Evolutionary conservation across 2,888 invertebrate species (phyloP).

Genomic region (Leptinotarsa tumamoca): DNA sequence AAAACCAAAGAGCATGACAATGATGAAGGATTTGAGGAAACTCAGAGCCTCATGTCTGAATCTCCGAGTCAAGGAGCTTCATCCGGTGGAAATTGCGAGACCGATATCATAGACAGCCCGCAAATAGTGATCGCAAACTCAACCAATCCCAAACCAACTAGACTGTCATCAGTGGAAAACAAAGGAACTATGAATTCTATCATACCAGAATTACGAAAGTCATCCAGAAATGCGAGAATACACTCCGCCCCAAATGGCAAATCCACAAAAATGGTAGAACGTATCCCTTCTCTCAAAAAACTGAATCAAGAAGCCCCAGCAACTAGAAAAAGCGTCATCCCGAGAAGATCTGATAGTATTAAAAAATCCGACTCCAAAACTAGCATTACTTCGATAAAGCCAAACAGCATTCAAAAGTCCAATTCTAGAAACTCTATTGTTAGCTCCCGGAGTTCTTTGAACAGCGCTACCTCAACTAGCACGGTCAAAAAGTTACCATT

Average conservation of each 20-base stretch:
- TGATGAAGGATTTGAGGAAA: conserved; percentile 93
- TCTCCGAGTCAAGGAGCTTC: conserved; percentile 88
- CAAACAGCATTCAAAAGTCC: conserved; percentile 76
- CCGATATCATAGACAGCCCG: conserved; percentile 66
- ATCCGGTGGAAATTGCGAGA: conserved; percentile 72
- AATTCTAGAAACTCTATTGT: conserved; percentile 83
- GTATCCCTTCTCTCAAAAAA: conserved; percentile 56
- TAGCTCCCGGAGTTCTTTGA: conserved; percentile 86
- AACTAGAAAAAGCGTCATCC: conserved; percentile 61
- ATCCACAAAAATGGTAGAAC: conserved; percentile 50
- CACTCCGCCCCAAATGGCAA: conserved; percentile 46
- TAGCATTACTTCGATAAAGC: conserved; percentile 48
- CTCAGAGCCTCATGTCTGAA: conserved; percentile 88
- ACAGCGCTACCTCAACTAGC: conserved; percentile 82
- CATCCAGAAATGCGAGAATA: conserved; percentile 50
- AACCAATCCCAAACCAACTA: conserved; percentile 51
- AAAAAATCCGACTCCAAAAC: conserved; percentile 62
- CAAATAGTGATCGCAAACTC: conserved; percentile 54
- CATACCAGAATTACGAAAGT: conserved; percentile 46
- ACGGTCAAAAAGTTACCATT: conserved; percentile 80
- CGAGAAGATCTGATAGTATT: conserved; percentile 63
- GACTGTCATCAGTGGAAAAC: conserved; percentile 62
- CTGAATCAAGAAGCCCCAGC: conserved; percentile 47
- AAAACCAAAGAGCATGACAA: conserved; percentile 77
- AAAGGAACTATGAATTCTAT: conserved; percentile 67